Evolutionary conservation across 2,113 vertebrate species (phyloP).

Genomic region (Aldabrachelys gigantea): DNA sequence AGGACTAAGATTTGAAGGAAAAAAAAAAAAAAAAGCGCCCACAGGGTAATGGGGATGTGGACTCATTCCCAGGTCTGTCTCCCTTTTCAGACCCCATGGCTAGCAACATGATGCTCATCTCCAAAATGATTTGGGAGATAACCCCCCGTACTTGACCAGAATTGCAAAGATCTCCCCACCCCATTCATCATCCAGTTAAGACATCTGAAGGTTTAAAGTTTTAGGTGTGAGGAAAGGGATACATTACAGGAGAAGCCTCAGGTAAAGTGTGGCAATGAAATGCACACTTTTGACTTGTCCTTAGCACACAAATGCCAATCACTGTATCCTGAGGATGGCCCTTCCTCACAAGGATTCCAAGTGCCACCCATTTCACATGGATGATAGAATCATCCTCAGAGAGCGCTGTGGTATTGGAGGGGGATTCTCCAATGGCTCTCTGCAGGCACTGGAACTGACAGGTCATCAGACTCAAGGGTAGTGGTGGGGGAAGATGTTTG

Average conservation of each 20-base stretch:
- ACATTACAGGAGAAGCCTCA: not conserved
- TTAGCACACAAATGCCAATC: not conserved
- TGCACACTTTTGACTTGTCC: not conserved
- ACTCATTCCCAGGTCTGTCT: not conserved
- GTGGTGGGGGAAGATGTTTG: accelerated
- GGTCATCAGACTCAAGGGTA: not conserved
- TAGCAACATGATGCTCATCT: not conserved
- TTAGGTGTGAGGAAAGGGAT: not conserved
- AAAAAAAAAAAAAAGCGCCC: not conserved
- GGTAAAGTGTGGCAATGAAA: not conserved
- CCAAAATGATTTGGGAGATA: not conserved
- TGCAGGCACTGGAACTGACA: not conserved
- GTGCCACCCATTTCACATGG: not conserved
- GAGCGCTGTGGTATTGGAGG: not conserved
- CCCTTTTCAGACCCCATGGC: not conserved
- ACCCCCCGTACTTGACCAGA: not conserved
- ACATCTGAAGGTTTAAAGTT: not conserved
- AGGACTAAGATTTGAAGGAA: not conserved
- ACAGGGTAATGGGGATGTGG: not conserved
- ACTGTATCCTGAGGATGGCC: not conserved
- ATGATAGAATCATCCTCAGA: not conserved
- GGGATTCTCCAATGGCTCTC: not conserved
- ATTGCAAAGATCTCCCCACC: not conserved
- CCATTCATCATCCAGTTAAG: not conserved
- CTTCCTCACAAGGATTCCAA: not conserved